Evolutionary conservation across 2,888 invertebrate genomes (phyloP).

Genomic region (Chrysopilus asiliformis): DNA sequence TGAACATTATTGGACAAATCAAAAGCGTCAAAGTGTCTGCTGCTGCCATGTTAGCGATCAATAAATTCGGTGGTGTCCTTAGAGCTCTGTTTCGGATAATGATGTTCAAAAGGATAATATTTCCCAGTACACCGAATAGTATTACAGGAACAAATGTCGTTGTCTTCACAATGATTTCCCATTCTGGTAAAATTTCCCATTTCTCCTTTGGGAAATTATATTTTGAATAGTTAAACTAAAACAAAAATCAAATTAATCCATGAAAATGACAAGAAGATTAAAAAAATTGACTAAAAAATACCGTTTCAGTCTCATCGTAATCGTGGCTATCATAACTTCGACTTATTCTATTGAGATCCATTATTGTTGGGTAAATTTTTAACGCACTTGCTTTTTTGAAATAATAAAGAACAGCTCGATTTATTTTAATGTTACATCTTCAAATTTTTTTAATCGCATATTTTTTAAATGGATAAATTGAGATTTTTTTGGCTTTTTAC

Average conservation of each 20-base stretch:
- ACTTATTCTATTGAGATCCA: too few relatives aligned
- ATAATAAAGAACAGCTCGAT: too few relatives aligned
- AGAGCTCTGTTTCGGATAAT: constrained; percentile 48
- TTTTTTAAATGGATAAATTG: too few relatives aligned
- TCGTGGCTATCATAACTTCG: too few relatives aligned
- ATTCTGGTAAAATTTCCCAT: constrained; percentile 47
- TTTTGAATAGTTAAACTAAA: constrained; percentile 6
- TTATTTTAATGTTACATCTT: too few relatives aligned
- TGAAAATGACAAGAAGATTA: too few relatives aligned
- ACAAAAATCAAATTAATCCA: background rate
- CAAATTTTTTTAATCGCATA: too few relatives aligned
- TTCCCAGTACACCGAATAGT: constrained; percentile 51
- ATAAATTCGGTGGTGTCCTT: constrained; percentile 54
- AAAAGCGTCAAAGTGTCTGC: constrained; percentile 53
- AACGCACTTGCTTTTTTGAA: too few relatives aligned
- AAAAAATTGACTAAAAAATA: too few relatives aligned
- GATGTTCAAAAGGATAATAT: constrained; percentile 49
- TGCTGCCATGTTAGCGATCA: constrained; percentile 61
- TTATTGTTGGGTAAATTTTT: too few relatives aligned
- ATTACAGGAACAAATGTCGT: constrained; percentile 46
- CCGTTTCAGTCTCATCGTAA: constrained; percentile 1
- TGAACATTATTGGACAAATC: constrained; percentile 62
- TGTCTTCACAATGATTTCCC: constrained; percentile 48
- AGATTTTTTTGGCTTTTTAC: too few relatives aligned
- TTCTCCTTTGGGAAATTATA: constrained; percentile 41